A percentile compares a stretch with the other conserved stretches of the same genome.
These are phyloP conservation scores for Pseudococcus jackbeardsleyi DNA, from an alignment of 2,888 invertebrate species.

Conservation along the genomic window DNA sequence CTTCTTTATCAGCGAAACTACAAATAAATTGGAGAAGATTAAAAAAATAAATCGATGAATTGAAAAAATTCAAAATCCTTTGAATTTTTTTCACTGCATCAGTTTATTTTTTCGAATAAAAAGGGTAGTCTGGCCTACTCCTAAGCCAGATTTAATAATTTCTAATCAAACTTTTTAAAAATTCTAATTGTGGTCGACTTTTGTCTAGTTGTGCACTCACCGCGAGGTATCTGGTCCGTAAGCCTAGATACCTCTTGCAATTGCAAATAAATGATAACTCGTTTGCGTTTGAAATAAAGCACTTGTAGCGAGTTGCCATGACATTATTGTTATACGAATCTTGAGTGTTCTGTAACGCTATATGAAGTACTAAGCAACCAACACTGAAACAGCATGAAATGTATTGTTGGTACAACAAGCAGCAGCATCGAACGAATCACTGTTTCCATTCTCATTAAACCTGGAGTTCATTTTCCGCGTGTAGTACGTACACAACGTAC, in stretches of 20 bases:
- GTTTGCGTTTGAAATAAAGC: conserved; percentile 31
- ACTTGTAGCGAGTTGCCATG: conserved; percentile 44
- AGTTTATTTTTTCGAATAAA: too few relatives aligned
- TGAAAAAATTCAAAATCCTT: too few relatives aligned
- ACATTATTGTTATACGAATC: conserved; percentile 37
- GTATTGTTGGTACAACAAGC: conserved; percentile 25
- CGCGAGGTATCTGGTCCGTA: neutral
- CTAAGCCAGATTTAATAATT: too few relatives aligned
- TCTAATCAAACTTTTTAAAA: neutral
- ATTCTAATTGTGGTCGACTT: neutral
- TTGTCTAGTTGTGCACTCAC: neutral
- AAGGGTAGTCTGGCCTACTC: too few relatives aligned
- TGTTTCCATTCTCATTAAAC: conserved; percentile 38
- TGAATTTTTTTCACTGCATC: too few relatives aligned
- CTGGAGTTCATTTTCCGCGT: neutral
- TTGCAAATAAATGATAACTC: conserved; percentile 36
- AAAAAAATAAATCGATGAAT: too few relatives aligned
- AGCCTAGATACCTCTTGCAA: neutral
- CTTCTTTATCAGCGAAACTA: too few relatives aligned
- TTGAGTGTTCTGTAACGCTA: neutral
- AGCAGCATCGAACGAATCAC: conserved; percentile 29
- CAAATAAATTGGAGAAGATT: too few relatives aligned
- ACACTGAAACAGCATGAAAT: conserved; percentile 20
- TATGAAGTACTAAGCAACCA: neutral
- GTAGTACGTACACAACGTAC: neutral